A percentile compares a stretch with the other conserved stretches of the same genome.
phyloP scores from a whole-genome alignment of 2,888 invertebrate genomes.

The Harpagoxenus sublaevis region DNA sequence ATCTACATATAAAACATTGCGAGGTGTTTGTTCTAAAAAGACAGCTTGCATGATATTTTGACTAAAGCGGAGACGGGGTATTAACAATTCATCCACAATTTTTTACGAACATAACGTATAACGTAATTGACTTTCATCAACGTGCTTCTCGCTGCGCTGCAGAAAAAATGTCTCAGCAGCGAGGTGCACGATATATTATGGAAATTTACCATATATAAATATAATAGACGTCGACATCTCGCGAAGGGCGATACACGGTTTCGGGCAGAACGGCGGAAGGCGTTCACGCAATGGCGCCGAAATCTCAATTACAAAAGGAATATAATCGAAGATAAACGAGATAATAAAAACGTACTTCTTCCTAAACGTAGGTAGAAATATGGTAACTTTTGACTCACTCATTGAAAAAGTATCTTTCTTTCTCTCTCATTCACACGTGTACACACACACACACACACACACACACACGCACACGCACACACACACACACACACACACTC shows the following conservation, averaged over 20 bases:
- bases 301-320: constrained; percentile 85
- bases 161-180: background rate
- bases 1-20: constrained; percentile 38
- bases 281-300: constrained; percentile 82
- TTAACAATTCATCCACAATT: background rate
- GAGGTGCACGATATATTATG: background rate
- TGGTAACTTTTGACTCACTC: constrained; percentile 86
- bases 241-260: constrained; percentile 67
- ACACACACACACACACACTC: background rate
- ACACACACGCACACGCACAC: background rate
- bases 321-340: constrained; percentile 84
- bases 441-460: background rate
- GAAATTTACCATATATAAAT: background rate
- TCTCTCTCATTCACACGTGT: constrained; percentile 42
- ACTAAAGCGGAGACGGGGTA: background rate
- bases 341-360: constrained; percentile 84
- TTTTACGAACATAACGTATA: constrained; percentile 7
- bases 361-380: constrained; percentile 85
- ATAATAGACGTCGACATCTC: constrained; percentile 15
- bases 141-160: background rate
- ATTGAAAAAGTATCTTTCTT: constrained; percentile 82
- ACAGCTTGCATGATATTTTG: background rate
- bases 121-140: constrained; percentile 31
- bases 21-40: constrained; percentile 1
- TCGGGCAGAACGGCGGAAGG: constrained; percentile 69